Percentiles rank a stretch among this genome's conserved stretches.
Conservation (phyloP, 2,797 vertebrate species). For the Thalassophryne amazonica region DNA sequence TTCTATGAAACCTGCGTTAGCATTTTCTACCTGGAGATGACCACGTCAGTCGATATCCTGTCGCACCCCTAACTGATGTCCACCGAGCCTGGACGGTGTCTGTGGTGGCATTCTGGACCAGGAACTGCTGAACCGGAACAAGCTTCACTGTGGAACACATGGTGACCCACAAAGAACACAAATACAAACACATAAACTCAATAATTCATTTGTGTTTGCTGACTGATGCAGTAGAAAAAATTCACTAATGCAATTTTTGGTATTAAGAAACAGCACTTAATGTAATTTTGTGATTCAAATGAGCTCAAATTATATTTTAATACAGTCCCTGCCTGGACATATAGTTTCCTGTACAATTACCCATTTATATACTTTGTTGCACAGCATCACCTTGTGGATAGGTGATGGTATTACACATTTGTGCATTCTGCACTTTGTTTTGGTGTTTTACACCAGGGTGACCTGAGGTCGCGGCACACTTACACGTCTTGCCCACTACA, state of each 20-base stretch:
- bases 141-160: constrained; percentile 80
- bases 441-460: too few relatives aligned
- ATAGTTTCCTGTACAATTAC: too few relatives aligned
- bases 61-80: constrained; percentile 81
- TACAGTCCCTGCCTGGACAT: background rate
- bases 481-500: constrained; percentile 82
- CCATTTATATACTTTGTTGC: background rate
- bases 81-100: constrained; percentile 86
- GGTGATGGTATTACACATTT: constrained; percentile 26
- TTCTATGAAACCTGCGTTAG: too few relatives aligned
- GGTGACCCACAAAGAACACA: constrained; percentile 4
- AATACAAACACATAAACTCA: background rate
- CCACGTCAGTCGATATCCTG: constrained; percentile 90
- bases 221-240: background rate
- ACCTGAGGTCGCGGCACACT: too few relatives aligned
- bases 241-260: background rate
- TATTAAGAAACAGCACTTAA: background rate
- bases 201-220: background rate
- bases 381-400: constrained; percentile 51
- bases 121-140: constrained; percentile 76
- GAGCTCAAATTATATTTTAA: background rate
- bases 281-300: background rate
- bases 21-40: constrained; percentile 78
- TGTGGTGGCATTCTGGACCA: constrained; percentile 86
- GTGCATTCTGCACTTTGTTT: background rate